These are phyloP conservation scores for Xestia ashworthii DNA, from an alignment of 2,888 invertebrate genomes.

Conservation along the genomic window DNA sequence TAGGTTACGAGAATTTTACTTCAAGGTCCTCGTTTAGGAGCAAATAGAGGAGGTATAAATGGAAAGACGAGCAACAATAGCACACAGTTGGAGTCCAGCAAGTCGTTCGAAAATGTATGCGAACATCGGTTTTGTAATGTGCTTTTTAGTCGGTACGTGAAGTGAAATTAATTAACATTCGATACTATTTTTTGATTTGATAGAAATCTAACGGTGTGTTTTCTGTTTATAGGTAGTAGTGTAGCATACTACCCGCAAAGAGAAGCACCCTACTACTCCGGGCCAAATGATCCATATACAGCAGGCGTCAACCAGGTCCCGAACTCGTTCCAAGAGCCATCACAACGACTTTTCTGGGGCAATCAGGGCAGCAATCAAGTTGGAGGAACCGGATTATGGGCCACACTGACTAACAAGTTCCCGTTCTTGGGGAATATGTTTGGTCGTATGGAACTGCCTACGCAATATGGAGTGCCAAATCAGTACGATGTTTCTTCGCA, in stretches of 20 bases:
- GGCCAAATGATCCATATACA: slow-evolving; percentile 81
- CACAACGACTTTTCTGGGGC: slow-evolving; percentile 85
- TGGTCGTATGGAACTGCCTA: slow-evolving; percentile 82
- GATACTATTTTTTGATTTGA: slow-evolving; percentile 42
- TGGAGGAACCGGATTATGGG: slow-evolving; percentile 86
- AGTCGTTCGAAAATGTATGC: slow-evolving; percentile 86
- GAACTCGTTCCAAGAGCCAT: slow-evolving; percentile 79
- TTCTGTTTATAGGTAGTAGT: slow-evolving; percentile 80
- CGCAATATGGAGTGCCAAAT: slow-evolving; percentile 78
- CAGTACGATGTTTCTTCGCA: slow-evolving; percentile 67
- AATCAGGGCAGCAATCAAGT: slow-evolving; percentile 85
- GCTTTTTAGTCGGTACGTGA: slow-evolving; percentile 86
- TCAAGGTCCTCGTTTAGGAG: slow-evolving; percentile 89
- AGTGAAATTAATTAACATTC: slow-evolving; percentile 67
- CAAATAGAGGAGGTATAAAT: slow-evolving; percentile 89
- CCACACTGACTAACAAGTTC: slow-evolving; percentile 85
- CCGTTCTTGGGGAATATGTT: slow-evolving; percentile 86
- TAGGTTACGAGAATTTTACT: slow-evolving; percentile 90
- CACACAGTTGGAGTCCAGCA: slow-evolving; percentile 84
- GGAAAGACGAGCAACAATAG: slow-evolving; percentile 85
- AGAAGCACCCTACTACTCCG: slow-evolving; percentile 81
- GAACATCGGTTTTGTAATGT: slow-evolving; percentile 80
- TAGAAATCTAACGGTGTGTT: slow-evolving; percentile 38
- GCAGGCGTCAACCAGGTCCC: slow-evolving; percentile 72
- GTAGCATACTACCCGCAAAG: slow-evolving; percentile 82